Evolutionary conservation across 1,140 invertebrate species (phyloP).

Genomic region (Pantala flavescens): DNA sequence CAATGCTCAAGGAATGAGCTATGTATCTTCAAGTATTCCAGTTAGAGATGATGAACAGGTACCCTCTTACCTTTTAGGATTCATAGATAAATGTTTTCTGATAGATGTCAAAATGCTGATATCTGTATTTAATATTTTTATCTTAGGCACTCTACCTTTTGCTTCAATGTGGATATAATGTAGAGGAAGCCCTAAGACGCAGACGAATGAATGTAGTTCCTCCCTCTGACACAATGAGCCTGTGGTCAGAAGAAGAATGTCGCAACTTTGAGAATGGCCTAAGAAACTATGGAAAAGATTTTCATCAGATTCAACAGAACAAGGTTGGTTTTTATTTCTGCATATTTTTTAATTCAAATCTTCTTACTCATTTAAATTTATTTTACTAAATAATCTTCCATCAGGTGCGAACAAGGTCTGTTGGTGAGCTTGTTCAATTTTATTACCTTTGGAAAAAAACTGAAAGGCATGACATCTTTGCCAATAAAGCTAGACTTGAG

Average conservation of each 20-base stretch:
- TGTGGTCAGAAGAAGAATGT: conserved; percentile 97
- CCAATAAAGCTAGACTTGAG: conserved; percentile 68
- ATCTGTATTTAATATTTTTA: not conserved
- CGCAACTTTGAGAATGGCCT: conserved; percentile 92
- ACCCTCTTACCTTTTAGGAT: not conserved
- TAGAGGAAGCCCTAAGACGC: conserved; percentile 80
- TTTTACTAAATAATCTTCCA: not conserved
- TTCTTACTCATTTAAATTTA: too few species aligned
- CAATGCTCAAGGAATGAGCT: conserved; percentile 41
- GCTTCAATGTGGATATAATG: conserved; percentile 88
- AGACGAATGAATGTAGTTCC: conserved; percentile 68
- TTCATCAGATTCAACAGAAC: conserved; percentile 86
- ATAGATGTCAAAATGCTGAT: not conserved
- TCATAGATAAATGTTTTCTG: not conserved
- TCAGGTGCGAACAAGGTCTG: conserved; percentile 74
- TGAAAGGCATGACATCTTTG: conserved; percentile 79
- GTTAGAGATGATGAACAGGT: conserved; percentile 75
- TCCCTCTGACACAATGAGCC: conserved; percentile 59
- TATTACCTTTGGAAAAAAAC: conserved; percentile 99
- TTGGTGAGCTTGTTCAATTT: conserved; percentile 93
- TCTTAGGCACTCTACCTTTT: conserved; percentile 76
- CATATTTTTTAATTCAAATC: too few species aligned
- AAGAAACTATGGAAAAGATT: conserved; percentile 89
- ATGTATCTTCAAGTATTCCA: conserved; percentile 64
- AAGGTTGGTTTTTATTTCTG: conserved; percentile 39